A percentile compares a stretch with the other conserved stretches of the same genome.
phyloP scores from a whole-genome alignment of 2,797 vertebrate species.

The Gymnothorax javanicus region DNA sequence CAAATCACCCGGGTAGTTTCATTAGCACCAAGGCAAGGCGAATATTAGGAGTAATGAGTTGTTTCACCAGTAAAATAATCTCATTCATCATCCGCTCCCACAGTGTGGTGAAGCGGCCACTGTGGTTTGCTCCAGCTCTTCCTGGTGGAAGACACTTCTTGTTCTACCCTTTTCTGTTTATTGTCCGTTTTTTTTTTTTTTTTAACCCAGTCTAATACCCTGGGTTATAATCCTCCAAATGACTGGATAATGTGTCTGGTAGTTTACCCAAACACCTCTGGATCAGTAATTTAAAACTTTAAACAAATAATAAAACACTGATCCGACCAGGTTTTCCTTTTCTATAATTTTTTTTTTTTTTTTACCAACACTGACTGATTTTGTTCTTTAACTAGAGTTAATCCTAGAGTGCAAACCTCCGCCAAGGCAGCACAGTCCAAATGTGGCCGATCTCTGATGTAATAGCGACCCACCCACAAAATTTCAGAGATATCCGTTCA shows the following conservation, averaged over 20 bases:
- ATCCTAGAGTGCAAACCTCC: too few relatives aligned
- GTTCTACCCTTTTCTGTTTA: too few relatives aligned
- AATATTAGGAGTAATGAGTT: not conserved
- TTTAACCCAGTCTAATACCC: slow-evolving; percentile 7
- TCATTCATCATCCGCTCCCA: not conserved
- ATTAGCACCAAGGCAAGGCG: not conserved
- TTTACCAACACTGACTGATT: not conserved
- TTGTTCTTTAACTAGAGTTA: not conserved
- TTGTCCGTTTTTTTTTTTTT: not conserved
- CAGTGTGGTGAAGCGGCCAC: not conserved
- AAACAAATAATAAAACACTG: not conserved
- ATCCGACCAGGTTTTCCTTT: not conserved
- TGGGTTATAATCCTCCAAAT: not conserved
- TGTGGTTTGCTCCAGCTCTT: not conserved
- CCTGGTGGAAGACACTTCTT: not conserved
- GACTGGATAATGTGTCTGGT: not conserved
- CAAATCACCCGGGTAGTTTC: not conserved
- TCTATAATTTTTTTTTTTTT: not conserved
- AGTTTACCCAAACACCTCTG: not conserved
- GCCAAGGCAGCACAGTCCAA: too few relatives aligned
- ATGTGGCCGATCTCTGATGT: too few relatives aligned
- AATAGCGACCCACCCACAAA: too few relatives aligned
- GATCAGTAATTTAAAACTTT: not conserved
- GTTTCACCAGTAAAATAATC: not conserved
- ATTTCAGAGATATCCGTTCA: too few relatives aligned